Evolutionary conservation across 2,113 vertebrate species (phyloP), one percentile per base, ranked within the genome.

Genomic region (Eulacestoma nigropectus): DNA sequence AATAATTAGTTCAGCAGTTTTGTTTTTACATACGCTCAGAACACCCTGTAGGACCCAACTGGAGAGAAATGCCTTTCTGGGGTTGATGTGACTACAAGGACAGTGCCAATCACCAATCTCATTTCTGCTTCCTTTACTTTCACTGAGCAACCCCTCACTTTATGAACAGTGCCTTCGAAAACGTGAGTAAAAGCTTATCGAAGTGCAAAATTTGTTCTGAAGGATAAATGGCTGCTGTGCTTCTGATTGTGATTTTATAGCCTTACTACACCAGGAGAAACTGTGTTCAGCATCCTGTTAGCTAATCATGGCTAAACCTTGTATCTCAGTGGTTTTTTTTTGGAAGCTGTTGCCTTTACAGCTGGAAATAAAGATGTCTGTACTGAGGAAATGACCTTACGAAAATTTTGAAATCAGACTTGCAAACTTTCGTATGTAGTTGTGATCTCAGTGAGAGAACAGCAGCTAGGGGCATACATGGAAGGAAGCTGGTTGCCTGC

Each of bases 1-100:
- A 85, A 72, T 62, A 93, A 91, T 91, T 94, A 59, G 62, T 67
- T 94, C 84, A 87, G 63, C 63, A 70, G 30, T 62, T 95, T 44
- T 74, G 52, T 32, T 90, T 80, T 78, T 5, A 62, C 37, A 11
- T 53, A 52, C 1, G 1, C 78, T 73, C n/a, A 55, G 64, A 90
- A 39, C 59, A 65, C 10, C 17, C 30, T 1, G 1, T 6, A 75
- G 32, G 74, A 83, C 46, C 19, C 0, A 5, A 35, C 16, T 0
- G 1, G 47, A 83, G 67, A 57, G 19, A 87, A 77, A 56, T 56
- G 47, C 4, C 39, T 86, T 93, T 94, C 74, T 59, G 60, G 67
- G 55, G 27, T 13, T 73, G 53, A 27, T 76, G 37, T 32, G 29
- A 52, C 57, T 85, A 20, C 79, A 93, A 63, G 84, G 83, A 89